A percentile compares a stretch with the other conserved stretches of the same genome.
Evolutionary conservation across 2,888 invertebrate species (phyloP).

Genomic region (Apeira syringaria): DNA sequence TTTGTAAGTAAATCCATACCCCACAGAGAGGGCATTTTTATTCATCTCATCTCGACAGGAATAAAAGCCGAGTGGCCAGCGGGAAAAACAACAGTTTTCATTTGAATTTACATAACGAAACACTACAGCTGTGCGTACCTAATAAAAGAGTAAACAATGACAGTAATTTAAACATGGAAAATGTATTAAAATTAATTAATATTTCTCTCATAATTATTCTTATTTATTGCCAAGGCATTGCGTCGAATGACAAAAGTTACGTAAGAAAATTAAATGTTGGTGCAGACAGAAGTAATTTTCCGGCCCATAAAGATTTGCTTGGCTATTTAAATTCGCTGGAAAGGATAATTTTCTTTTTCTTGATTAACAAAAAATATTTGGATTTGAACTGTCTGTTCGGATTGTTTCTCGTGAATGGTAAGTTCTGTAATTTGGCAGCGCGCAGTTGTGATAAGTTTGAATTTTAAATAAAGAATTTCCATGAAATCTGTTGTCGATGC

Average conservation of each 20-base stretch:
- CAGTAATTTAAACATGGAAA: neutral
- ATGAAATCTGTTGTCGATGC: too few species aligned
- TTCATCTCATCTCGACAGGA: conserved; percentile 8
- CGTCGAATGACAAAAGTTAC: neutral
- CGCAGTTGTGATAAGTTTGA: too few species aligned
- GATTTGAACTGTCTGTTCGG: conserved; percentile 1
- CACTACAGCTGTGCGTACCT: too few species aligned
- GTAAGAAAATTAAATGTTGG: neutral
- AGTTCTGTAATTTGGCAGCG: too few species aligned
- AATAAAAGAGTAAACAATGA: neutral
- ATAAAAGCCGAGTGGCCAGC: conserved; percentile 8
- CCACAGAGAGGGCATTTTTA: conserved; percentile 14
- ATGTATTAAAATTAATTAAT: neutral
- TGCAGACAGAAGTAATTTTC: conserved; percentile 1
- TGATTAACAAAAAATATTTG: conserved; percentile 1
- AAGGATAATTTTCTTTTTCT: conserved; percentile 3
- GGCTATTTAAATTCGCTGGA: conserved; percentile 3
- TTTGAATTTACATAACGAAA: conserved; percentile 3
- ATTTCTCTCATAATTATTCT: neutral
- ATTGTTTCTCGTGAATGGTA: conserved; percentile 11
- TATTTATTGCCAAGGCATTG: neutral
- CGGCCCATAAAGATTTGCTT: conserved; percentile 7
- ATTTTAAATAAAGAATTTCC: too few species aligned
- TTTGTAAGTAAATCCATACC: conserved; percentile 9
- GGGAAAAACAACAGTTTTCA: conserved; percentile 8